Evolutionary conservation across 2,113 vertebrate genomes (phyloP), one percentile per base, ranked within the genome.

Genomic region (Phaetusa simplex): DNA sequence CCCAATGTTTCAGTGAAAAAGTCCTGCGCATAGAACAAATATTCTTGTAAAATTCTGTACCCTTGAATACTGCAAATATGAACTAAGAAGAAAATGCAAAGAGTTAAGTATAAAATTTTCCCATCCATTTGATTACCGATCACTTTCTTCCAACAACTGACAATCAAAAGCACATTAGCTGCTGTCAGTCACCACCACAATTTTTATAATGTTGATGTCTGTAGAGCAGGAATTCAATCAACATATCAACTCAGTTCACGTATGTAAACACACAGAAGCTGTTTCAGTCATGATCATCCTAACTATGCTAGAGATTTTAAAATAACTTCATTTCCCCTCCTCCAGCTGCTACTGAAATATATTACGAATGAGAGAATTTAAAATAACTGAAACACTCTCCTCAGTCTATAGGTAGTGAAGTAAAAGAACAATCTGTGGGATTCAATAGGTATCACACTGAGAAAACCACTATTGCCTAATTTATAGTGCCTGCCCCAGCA

Each of bases 111-210:
- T 23, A 71, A 61, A 12, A 38, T 82, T 72, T 93, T 87, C 61
- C 36, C 18, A 87, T 53, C 59, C 66, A 47, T 56, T 56, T 86
- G 64, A 70, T 74, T 74, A 55, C 22, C 29, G 88, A 19, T 5
- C 11, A 45, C 64, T 91, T 79, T 43, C 36, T 92, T 89, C 34
- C 65, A 93, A 86, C 27, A 90, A 16, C 81, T 94, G 86, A 95
- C 83, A 93, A 77, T 96, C 81, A 85, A 88, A 96, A 87, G 7
- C 73, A 77, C 78, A 76, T 95, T 87, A 88, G 15, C 50, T 95
- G 40, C 89, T 94, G 84, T 86, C 94, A 93, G 53, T 87, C 89
- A 89, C 8, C 34, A 53, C 53, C 56, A 80, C 14, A 65, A 82
- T 91, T 94, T 92, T 92, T 87, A 58, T 73, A 80, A 43, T 40